Conservation (phyloP, 2,888 invertebrate genomes). For the Syritta pipiens region DNA sequence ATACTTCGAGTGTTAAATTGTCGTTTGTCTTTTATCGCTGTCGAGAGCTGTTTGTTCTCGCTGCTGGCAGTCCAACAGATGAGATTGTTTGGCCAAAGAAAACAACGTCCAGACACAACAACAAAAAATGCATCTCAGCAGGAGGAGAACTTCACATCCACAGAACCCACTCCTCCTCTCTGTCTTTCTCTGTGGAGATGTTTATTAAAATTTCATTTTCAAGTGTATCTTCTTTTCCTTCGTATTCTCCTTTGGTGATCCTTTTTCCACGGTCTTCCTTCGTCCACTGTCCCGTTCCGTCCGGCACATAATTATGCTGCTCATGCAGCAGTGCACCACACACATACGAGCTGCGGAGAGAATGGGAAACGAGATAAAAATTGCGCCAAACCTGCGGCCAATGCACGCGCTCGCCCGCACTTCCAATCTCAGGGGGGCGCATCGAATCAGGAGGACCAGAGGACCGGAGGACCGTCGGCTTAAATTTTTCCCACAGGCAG, state of each 20-base stretch:
- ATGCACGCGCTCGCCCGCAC: conserved; percentile 62
- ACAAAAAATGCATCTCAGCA: conserved; percentile 56
- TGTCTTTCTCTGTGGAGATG: conserved; percentile 14
- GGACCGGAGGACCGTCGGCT: not conserved
- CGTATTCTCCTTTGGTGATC: conserved; percentile 6
- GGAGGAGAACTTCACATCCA: conserved; percentile 28
- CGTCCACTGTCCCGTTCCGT: not conserved
- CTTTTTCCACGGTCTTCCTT: conserved; percentile 26
- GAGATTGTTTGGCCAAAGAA: conserved; percentile 29
- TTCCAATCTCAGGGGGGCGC: conserved; percentile 27
- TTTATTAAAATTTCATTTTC: no score
- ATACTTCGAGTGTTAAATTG: conserved; percentile 65
- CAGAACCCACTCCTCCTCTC: conserved; percentile 25
- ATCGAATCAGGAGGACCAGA: not conserved
- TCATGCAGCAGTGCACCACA: not conserved
- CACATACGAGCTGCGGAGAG: not conserved
- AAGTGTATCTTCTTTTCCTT: conserved; percentile 57
- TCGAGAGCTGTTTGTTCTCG: conserved; percentile 54
- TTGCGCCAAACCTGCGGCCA: conserved; percentile 68
- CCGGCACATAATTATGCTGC: no score
- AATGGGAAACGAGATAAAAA: conserved; percentile 38
- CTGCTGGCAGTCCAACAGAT: conserved; percentile 22
- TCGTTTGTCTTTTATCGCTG: conserved; percentile 66
- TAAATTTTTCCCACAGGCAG: conserved; percentile 53
- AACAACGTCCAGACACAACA: conserved; percentile 20